phyloP scores from a whole-genome alignment of 2,888 invertebrate genomes.

The Agrochola circellaris region DNA sequence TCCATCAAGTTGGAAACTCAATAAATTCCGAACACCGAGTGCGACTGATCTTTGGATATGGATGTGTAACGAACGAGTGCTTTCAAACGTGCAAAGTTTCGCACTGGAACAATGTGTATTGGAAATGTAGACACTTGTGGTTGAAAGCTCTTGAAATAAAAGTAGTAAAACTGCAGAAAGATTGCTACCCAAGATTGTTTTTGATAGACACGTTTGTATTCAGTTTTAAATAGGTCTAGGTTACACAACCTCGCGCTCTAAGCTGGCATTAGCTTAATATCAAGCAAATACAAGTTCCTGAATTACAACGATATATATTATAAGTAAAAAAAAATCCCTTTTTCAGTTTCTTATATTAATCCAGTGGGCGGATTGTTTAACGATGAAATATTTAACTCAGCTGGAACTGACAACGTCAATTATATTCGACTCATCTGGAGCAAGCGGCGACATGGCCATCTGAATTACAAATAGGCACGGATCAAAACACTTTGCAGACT shows the following conservation, averaged over 20 bases:
- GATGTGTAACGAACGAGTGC: slow-evolving; percentile 5
- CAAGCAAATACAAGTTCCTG: not conserved
- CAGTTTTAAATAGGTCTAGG: not conserved
- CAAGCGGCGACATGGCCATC: slow-evolving; percentile 67
- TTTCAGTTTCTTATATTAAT: slow-evolving; percentile 45
- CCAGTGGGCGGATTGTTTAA: slow-evolving; percentile 67
- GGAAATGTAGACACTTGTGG: slow-evolving; percentile 11
- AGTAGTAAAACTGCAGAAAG: slow-evolving; percentile 5
- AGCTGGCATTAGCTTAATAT: not conserved
- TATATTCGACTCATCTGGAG: slow-evolving; percentile 66
- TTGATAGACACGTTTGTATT: slow-evolving; percentile 4
- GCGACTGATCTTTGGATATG: slow-evolving; percentile 17
- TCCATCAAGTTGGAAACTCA: slow-evolving; percentile 28
- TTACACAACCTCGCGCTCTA: not conserved
- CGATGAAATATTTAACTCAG: slow-evolving; percentile 69
- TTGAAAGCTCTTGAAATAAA: slow-evolving; percentile 26
- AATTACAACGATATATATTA: not conserved
- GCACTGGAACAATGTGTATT: slow-evolving; percentile 14
- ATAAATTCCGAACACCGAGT: slow-evolving; percentile 26
- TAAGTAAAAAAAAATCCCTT: not conserved
- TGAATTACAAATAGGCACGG: slow-evolving; percentile 74
- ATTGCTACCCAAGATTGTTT: slow-evolving; percentile 14
- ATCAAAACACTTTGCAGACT: slow-evolving; percentile 67
- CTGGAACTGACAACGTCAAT: slow-evolving; percentile 71
- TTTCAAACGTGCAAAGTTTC: slow-evolving; percentile 2